Evolutionary conservation across 1,140 invertebrate species (phyloP).

Genomic region (Megalonaias nervosa): DNA sequence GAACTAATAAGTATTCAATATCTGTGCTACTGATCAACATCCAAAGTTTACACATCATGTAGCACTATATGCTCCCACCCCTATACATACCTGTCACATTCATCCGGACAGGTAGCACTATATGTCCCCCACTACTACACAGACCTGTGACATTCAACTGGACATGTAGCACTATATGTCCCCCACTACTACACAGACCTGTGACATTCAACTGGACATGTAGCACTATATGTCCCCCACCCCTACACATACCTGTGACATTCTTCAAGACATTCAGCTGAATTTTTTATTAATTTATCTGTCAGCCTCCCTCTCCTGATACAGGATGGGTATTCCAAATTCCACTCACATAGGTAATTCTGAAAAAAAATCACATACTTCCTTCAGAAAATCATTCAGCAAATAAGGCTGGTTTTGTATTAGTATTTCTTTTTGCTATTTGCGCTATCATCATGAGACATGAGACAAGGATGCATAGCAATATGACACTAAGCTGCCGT

Average conservation of each 20-base stretch:
- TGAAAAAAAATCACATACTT: conserved; percentile 71
- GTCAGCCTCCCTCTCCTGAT: conserved; percentile 80
- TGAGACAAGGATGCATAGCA: too few species aligned
- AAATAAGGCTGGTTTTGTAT: too few species aligned
- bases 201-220: conserved; percentile 67
- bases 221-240: neutral
- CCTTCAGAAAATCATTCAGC: conserved; percentile 48
- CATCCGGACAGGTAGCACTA: conserved; percentile 54
- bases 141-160: conserved; percentile 67
- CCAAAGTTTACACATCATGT: too few species aligned
- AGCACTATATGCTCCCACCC: neutral
- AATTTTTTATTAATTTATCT: conserved; percentile 35
- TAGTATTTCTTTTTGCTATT: too few species aligned
- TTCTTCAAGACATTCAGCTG: conserved; percentile 57
- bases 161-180: conserved; percentile 46
- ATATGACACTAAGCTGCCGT: too few species aligned
- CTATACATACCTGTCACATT: conserved; percentile 69
- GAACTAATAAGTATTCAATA: too few species aligned
- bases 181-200: conserved; percentile 52
- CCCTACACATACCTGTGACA: conserved; percentile 67
- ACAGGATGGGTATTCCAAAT: conserved; percentile 87
- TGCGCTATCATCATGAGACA: too few species aligned
- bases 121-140: conserved; percentile 19
- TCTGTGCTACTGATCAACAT: too few species aligned
- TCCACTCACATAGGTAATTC: conserved; percentile 87